Base-by-base conservation (phyloP, 2,113 vertebrate species). In the Epinephelus moara region DNA sequence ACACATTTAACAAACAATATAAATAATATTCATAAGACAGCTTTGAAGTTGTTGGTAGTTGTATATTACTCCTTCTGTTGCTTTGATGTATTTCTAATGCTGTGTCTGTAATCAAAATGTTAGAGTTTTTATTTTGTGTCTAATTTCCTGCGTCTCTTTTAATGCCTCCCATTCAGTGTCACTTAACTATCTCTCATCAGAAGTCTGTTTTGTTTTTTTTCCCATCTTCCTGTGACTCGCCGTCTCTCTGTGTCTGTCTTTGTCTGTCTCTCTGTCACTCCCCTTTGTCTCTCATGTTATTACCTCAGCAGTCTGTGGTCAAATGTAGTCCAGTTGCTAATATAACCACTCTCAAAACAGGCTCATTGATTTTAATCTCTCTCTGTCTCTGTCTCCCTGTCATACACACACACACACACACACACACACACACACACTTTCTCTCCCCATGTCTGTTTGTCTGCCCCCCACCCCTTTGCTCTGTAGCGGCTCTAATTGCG, bases 401-500 rank as follows among this genome's bases (percentile, higher is more conserved):
- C 19, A 70, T 27, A 69, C 55, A 72, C 68, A 61, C 23, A 61
- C 55, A 27, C 27, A 70, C 57, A 82, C 49, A 76, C 56, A 82
- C 57, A 75, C 60, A 85, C 40, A 11, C 60, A 85, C 40, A 11
- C 57, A 72, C 15, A 49, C 42, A 47, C 66, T 76, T 83, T 90
- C 73, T 80, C 57, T 80, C 57, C 56, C 70, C 66, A 78, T 92
- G 80, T 87, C 85, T 7, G 53, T 74, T 81, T 68, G 63, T 47
- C 80, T 55, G 49, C 50, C 47, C 50, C 50, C n/a, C 1, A 52
- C 70, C 81, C 84, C 61, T 81, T 82, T 83, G 73, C 85, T 89
- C 85, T 80, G 66, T 76, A 88, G 85, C 75, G 49, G 89, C 92
- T 94, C 92, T 94, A 94, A 94, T 93, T 93, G 93, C 92, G 87